Evolutionary conservation across 2,888 invertebrate genomes (phyloP).

Genomic region (Drosophila nigricruria): DNA sequence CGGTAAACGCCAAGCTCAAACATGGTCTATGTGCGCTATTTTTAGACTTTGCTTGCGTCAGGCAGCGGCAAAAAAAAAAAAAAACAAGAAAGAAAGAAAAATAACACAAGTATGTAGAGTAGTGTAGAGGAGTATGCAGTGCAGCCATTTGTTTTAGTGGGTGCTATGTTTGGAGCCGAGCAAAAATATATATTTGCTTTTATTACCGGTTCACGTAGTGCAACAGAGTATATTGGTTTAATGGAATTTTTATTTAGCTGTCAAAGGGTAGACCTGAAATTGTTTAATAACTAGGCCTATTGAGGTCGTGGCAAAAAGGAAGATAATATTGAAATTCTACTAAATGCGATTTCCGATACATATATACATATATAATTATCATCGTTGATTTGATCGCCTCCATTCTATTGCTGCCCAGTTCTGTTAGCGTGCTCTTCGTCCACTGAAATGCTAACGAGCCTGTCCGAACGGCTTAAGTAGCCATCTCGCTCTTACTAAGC

Average conservation of each 20-base stretch:
- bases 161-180: not conserved
- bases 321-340: no score
- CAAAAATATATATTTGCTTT: conserved; percentile 8
- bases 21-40: conserved; percentile 7
- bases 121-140: conserved; percentile 2
- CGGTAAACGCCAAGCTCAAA: conserved; percentile 3
- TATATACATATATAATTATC: no score
- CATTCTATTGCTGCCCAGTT: no score
- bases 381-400: no score
- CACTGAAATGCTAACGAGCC: not conserved
- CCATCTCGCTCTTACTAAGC: not conserved
- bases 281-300: no score
- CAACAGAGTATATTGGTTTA: not conserved
- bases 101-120: not conserved
- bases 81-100: not conserved
- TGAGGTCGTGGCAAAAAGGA: no score
- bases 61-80: not conserved
- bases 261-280: not conserved
- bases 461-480: not conserved
- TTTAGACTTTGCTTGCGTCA: conserved; percentile 3
- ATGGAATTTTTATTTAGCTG: not conserved
- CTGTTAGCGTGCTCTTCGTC: not conserved
- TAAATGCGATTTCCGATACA: no score
- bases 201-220: not conserved
- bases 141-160: conserved; percentile 12